phyloP scores from a whole-genome alignment of 2,797 vertebrate genomes.

The Mionectes olivaceus region DNA sequence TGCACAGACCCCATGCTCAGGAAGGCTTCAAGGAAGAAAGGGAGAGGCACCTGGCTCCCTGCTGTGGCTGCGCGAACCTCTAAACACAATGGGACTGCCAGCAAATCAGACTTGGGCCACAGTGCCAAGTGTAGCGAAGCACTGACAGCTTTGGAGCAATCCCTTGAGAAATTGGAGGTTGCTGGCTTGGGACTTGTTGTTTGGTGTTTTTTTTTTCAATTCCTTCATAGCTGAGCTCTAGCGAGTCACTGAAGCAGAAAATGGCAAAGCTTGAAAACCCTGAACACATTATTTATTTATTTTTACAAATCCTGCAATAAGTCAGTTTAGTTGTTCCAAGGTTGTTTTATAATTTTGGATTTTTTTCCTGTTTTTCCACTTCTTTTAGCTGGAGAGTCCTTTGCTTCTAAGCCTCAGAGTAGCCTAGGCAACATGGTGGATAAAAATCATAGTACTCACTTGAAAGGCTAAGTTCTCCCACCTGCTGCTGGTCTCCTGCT shows the following conservation, averaged over 20 bases:
- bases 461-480: neutral
- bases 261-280: conserved; percentile 44
- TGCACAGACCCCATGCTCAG: neutral
- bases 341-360: conserved; percentile 13
- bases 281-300: conserved; percentile 40
- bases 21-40: neutral
- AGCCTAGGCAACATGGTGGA: neutral
- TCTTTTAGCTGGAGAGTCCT: neutral
- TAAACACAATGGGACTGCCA: rapidly evolving
- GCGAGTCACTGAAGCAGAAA: conserved; percentile 13
- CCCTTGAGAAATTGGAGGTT: neutral
- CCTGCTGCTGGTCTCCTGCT: neutral
- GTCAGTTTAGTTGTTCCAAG: conserved; percentile 39
- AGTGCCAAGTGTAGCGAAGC: neutral
- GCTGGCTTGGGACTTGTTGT: neutral
- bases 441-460: neutral
- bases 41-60: neutral
- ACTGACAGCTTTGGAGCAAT: conserved; percentile 11
- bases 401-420: conserved; percentile 3
- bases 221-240: neutral
- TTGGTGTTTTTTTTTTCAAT: neutral
- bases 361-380: neutral
- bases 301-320: conserved; percentile 71
- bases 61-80: neutral
- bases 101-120: neutral